Percentiles rank a stretch among this genome's conserved stretches.
These are phyloP conservation scores for Nymphalis polychloros DNA, from an alignment of 2,888 invertebrate genomes.

Conservation along the genomic window DNA sequence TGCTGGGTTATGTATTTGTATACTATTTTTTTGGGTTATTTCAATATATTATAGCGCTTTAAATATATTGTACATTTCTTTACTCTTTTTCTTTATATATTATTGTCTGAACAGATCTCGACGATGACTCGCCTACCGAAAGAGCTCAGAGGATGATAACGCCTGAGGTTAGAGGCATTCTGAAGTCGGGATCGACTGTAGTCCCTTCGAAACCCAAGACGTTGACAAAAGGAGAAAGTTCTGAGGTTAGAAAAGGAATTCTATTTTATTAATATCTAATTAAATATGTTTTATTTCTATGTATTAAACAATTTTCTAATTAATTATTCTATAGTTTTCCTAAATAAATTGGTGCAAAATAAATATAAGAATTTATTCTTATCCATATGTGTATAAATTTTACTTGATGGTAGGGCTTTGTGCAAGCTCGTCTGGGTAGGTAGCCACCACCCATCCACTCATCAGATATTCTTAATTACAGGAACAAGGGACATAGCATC, in stretches of 20 bases:
- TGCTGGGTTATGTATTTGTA: background rate
- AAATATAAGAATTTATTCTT: no score
- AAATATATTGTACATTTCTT: background rate
- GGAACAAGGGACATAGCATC: no score
- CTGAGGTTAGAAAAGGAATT: constrained; percentile 65
- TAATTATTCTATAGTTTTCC: no score
- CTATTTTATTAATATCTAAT: background rate
- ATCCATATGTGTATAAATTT: no score
- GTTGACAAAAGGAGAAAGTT: constrained; percentile 75
- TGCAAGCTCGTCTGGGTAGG: no score
- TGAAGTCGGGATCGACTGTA: constrained; percentile 77
- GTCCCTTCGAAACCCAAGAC: constrained; percentile 67
- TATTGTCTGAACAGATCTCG: constrained; percentile 58
- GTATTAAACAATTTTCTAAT: background rate
- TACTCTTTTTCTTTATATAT: background rate
- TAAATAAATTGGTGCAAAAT: no score
- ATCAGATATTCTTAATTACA: no score
- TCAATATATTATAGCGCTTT: background rate
- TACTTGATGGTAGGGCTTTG: no score
- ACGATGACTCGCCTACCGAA: constrained; percentile 71
- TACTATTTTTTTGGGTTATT: background rate
- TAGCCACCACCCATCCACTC: no score
- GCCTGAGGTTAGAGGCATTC: constrained; percentile 78
- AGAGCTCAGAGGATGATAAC: constrained; percentile 81
- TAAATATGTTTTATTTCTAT: background rate